These are phyloP conservation scores for Oenanthe oenanthe DNA, from an alignment of 2,113 vertebrate genomes.

Conservation along the genomic window DNA sequence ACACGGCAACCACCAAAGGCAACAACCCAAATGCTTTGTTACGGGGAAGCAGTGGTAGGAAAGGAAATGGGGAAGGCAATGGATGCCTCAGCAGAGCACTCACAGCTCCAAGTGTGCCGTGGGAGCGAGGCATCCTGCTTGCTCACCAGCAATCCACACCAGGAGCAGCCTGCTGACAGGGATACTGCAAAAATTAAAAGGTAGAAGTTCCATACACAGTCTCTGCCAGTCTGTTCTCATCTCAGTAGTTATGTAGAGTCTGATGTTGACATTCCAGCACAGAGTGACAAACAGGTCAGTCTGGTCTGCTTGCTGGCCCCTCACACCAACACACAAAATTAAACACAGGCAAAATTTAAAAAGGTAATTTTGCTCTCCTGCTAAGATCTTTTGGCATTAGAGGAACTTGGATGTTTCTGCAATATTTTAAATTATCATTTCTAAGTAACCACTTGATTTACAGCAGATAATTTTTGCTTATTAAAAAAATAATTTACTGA, in stretches of 20 bases:
- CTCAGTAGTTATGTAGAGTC: background rate
- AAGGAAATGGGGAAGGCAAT: background rate
- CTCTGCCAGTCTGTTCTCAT: background rate
- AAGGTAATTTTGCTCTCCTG: background rate
- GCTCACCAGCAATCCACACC: rapidly evolving
- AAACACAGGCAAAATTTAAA: too few species aligned
- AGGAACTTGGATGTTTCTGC: constrained; percentile 11
- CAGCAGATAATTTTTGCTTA: constrained; percentile 51
- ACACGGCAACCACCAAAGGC: rapidly evolving
- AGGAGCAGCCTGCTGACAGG: background rate
- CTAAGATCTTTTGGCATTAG: constrained; percentile 21
- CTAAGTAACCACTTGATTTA: constrained; percentile 49
- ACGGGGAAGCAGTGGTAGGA: background rate
- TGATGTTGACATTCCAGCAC: background rate
- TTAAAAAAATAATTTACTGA: constrained; percentile 51
- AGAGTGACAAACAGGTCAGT: background rate
- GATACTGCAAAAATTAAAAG: background rate
- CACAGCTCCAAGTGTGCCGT: rapidly evolving
- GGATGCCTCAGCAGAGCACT: background rate
- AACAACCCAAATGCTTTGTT: background rate
- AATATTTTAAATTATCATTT: constrained; percentile 17
- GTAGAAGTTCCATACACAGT: background rate
- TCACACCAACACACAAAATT: background rate
- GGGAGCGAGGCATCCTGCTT: rapidly evolving
- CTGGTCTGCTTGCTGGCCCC: background rate